Base-by-base conservation (phyloP, 2,113 vertebrate species). In the Melanerpes formicivorus region DNA sequence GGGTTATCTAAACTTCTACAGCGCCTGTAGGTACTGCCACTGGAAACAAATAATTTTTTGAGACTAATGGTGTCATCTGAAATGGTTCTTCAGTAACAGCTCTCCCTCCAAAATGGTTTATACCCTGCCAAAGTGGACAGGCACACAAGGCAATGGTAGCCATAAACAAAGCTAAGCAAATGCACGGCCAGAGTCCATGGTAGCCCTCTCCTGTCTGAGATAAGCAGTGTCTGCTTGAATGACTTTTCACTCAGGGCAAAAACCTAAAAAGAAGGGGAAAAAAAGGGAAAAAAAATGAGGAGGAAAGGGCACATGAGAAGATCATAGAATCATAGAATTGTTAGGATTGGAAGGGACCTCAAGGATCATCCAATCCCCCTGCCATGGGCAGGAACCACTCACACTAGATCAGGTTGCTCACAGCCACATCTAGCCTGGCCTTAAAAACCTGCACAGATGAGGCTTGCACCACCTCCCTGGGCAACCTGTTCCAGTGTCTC, bases 101-200 rank as follows among this genome's bases (percentile, higher is more conserved):
- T 46, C 8, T 10, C 5, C 12, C 64, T 22, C 12, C 8, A 21
- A 70, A 88, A 40, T 2, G 7, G 40, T 18, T 75, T 32, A 17
- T 14, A 52, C 10, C 18, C 27, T n/a, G 18, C 9, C 62, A 34
- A 5, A 7, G 18, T 74, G 32, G 22, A 34, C n/a, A 14, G 0
- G 1, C 29, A 37, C 56, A 34, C 21, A 29, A 37, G 65, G n/a
- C 13, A 0, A 54, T 4, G 18, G 29, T 0, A 50, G 58, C 9
- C 32, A 75, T 10, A 26, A 70, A 55, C 6, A 44, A 70, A 4
- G 6, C 6, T 34, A 27, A 69, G 55, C n/a, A 70, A 48, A 26
- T 1, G 11, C 22, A 34, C 1, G 18, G 32, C 9, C 44, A 19
- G 32, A 16, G 18, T 12, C 40, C 56, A 18, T 52, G 32, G 44